phyloP scores from a whole-genome alignment of 2,113 vertebrate species.

The Macheiramphus alcinus region DNA sequence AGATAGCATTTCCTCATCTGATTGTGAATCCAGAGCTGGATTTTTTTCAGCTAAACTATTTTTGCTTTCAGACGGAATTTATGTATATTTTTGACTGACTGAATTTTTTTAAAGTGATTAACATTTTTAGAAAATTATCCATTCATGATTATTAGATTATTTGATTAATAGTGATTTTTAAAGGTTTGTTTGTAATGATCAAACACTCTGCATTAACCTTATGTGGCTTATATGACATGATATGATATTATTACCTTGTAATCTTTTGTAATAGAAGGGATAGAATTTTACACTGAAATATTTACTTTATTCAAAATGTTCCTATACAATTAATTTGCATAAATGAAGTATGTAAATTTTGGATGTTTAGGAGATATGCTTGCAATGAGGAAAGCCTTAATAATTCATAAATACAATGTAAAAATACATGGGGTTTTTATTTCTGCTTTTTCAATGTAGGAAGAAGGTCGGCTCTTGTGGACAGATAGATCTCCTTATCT shows the following conservation, averaged over 20 bases:
- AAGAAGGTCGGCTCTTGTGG: slow-evolving; percentile 80
- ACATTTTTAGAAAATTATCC: background rate
- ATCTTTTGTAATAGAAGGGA: background rate
- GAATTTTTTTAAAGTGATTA: background rate
- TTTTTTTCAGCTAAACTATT: background rate
- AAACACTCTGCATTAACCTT: background rate
- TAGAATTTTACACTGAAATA: background rate
- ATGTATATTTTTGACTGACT: background rate
- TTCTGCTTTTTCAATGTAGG: slow-evolving; percentile 57
- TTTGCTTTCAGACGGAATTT: background rate
- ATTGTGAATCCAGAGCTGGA: background rate
- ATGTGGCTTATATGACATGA: background rate
- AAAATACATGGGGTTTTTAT: background rate
- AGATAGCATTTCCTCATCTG: background rate
- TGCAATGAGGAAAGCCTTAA: background rate
- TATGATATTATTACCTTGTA: background rate
- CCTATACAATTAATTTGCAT: background rate
- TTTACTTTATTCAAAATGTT: background rate
- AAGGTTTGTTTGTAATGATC: background rate
- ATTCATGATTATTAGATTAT: background rate
- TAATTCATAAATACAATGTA: background rate
- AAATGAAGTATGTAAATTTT: background rate
- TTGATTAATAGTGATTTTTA: background rate
- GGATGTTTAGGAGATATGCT: background rate
- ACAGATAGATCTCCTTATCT: slow-evolving; percentile 79